Evolutionary conservation across 1,140 invertebrate species (phyloP), one percentile per base, ranked within the genome.

Genomic region (Drosophila punjabiensis): DNA sequence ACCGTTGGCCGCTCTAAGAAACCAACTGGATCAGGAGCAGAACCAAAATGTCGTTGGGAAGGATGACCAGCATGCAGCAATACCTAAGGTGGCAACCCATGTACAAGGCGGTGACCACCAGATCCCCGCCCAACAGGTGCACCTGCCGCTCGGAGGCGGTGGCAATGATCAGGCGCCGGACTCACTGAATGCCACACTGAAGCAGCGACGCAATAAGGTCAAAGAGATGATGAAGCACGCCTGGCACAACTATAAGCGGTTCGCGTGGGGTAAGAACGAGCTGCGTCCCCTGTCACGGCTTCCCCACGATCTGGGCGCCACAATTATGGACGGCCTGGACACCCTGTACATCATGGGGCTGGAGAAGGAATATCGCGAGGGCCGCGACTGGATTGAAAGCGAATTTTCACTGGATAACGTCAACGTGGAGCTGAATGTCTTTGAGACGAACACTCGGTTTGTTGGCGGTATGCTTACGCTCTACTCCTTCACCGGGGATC

Each of bases 211-310:
- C 37, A 63, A 45, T 0, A 88, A 88, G 64, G 63, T 88, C 18
- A 88, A 85, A 81, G 85, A 89, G 81, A 86, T 88, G 43, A 81
- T 98, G 96, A 95, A 96, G 84, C 97, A 98, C 92, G 98, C 98
- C 5, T 99, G 98, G 98, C 95, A 97, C 92, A 98, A 97, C 90
- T 99, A 99, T 93, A 97, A 97, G 58, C 95, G 97, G 67, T 98
- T 98, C 94, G 98, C 98, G 1, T 99, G 99, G 99, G 99, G 99
- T 74, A 97, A 98, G 87, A 99, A 99, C 93, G 99, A 99, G 94
- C 93, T 99, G 81, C 95, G 96, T 82, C 99, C 99, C 0, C 95
- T 99, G n/a, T 96, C 96, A 24, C 98, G 97, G 92, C 94, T 95
- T 10, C 96, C 97, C n/a, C 95, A 96, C 8, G 95, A 96, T 53